Evolutionary conservation across 2,888 invertebrate species (phyloP).

Genomic region (Phaedon cochleariae): DNA sequence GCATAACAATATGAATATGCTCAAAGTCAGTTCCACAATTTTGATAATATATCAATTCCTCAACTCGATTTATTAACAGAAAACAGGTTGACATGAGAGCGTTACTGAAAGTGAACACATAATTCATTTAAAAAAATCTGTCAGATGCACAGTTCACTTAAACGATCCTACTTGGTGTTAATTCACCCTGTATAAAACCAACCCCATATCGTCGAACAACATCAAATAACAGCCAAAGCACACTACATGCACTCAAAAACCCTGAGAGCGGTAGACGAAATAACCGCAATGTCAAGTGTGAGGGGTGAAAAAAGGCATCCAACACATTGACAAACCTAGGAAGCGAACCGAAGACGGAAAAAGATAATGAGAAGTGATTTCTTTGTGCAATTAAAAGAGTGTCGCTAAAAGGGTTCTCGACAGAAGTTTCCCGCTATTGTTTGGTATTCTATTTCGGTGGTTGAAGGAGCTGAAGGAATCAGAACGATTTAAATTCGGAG

Average conservation of each 20-base stretch:
- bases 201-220: neutral
- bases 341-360: neutral
- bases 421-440: neutral
- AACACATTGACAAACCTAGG: neutral
- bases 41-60: no score
- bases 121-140: no score
- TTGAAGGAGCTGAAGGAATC: neutral
- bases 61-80: no score
- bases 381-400: neutral
- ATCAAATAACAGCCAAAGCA: neutral
- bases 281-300: neutral
- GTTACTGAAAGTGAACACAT: no score
- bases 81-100: no score
- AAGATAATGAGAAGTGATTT: neutral
- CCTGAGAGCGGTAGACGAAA: neutral
- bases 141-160: no score
- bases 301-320: neutral
- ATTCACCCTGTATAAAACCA: no score
- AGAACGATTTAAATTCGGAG: neutral
- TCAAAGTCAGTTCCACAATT: no score
- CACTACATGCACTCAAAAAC: neutral
- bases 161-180: no score
- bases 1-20: no score
- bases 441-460: neutral
- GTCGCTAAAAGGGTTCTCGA: neutral